phyloP scores from a whole-genome alignment of 2,888 invertebrate species.

The Acleris literana region DNA sequence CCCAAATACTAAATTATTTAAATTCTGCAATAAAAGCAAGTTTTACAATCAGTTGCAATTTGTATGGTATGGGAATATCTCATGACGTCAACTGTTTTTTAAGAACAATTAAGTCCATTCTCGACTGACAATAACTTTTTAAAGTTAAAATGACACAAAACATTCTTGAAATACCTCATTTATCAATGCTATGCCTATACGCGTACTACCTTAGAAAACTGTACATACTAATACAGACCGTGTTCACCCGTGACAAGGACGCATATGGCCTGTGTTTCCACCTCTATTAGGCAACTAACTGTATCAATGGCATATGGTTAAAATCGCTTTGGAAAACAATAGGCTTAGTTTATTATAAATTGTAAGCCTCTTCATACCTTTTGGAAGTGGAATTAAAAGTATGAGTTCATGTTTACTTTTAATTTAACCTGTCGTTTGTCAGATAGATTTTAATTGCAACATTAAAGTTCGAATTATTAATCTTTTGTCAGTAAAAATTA shows the following conservation, averaged over 20 bases:
- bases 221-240: background rate
- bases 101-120: background rate
- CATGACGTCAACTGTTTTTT: background rate
- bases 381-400: background rate
- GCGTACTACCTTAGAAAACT: slow-evolving; percentile 9
- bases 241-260: background rate
- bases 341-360: slow-evolving; percentile 34
- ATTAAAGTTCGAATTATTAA: too few relatives aligned
- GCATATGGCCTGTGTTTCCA: background rate
- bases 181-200: slow-evolving; percentile 35
- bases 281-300: slow-evolving; percentile 24
- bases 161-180: slow-evolving; percentile 35
- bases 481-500: too few relatives aligned
- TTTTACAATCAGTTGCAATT: too few relatives aligned
- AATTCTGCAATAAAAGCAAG: background rate
- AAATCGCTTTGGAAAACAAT: slow-evolving; percentile 24
- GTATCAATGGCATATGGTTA: slow-evolving; percentile 32
- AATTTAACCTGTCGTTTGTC: too few relatives aligned
- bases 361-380: background rate
- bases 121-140: background rate
- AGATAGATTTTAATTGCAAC: too few relatives aligned
- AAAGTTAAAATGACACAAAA: slow-evolving; percentile 14
- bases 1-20: too few relatives aligned
- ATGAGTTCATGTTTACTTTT: background rate
- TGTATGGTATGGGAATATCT: background rate